Evolutionary conservation across 2,797 vertebrate genomes (phyloP).

Genomic region (Danio kyathit): DNA sequence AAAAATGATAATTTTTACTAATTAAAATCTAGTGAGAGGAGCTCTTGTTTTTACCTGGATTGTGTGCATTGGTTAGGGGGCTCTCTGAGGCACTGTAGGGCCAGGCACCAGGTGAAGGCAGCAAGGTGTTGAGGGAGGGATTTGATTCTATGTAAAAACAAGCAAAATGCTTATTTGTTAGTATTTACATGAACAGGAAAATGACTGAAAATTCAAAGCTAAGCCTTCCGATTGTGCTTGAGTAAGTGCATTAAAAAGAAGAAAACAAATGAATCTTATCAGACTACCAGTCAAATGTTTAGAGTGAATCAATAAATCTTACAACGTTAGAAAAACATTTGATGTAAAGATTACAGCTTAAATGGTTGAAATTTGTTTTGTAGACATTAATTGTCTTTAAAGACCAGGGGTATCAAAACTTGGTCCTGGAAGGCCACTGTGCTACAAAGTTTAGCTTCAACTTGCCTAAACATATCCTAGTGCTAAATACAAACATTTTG

Average conservation of each 20-base stretch:
- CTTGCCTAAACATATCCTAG: too few relatives aligned
- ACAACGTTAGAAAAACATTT: not conserved
- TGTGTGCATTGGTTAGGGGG: slow-evolving; percentile 91
- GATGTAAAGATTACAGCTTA: not conserved
- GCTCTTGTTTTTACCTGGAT: slow-evolving; percentile 82
- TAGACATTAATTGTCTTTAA: not conserved
- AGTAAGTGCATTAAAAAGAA: not conserved
- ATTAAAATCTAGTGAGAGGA: not conserved
- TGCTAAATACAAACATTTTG: too few relatives aligned
- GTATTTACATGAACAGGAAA: slow-evolving; percentile 47
- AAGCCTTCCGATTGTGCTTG: not conserved
- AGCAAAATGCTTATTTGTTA: slow-evolving; percentile 14
- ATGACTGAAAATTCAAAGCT: slow-evolving; percentile 13
- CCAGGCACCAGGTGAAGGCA: slow-evolving; percentile 97
- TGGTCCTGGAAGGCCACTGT: too few relatives aligned
- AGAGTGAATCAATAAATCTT: not conserved
- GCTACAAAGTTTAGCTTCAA: too few relatives aligned
- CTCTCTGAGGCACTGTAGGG: slow-evolving; percentile 96
- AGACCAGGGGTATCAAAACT: not conserved
- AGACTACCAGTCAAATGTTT: not conserved
- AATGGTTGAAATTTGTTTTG: slow-evolving; percentile 2
- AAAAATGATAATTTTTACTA: too few relatives aligned
- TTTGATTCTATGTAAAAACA: slow-evolving; percentile 82
- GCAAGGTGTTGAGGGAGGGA: slow-evolving; percentile 96
- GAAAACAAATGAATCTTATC: slow-evolving; percentile 4